Conservation (phyloP, 1,140 invertebrate genomes). For the Eurosta solidaginis region DNA sequence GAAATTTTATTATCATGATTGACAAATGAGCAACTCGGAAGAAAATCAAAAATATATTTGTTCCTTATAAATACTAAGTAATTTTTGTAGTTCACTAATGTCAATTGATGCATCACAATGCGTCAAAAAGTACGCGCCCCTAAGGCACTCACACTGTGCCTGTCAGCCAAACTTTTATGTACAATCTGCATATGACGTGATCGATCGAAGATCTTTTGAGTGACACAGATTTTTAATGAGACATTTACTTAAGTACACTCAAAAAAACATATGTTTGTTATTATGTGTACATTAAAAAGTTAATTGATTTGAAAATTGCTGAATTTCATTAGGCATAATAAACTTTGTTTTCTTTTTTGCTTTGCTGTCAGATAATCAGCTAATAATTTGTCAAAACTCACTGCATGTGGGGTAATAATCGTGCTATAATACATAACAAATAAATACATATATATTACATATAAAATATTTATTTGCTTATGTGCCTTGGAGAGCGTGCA, state of each 20-base stretch:
- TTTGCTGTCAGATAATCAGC: not conserved
- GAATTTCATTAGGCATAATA: conserved; percentile 2
- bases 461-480: too few relatives aligned
- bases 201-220: not conserved
- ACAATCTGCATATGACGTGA: not conserved
- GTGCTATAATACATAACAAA: not conserved
- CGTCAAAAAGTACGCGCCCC: not conserved
- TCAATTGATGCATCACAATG: not conserved
- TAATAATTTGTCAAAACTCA: not conserved
- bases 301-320: conserved; percentile 19
- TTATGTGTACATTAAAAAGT: too few relatives aligned
- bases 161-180: too few relatives aligned
- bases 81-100: not conserved
- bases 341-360: not conserved
- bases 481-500: not conserved
- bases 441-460: too few relatives aligned
- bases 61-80: not conserved
- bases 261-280: conserved; percentile 23
- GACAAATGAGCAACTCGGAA: not conserved
- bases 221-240: conserved; percentile 24
- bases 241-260: conserved; percentile 20
- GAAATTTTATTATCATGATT: not conserved
- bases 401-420: not conserved
- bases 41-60: not conserved
- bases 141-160: too few relatives aligned